phyloP scores from a whole-genome alignment of 1,140 invertebrate species.

The Eriocheir sinensis region DNA sequence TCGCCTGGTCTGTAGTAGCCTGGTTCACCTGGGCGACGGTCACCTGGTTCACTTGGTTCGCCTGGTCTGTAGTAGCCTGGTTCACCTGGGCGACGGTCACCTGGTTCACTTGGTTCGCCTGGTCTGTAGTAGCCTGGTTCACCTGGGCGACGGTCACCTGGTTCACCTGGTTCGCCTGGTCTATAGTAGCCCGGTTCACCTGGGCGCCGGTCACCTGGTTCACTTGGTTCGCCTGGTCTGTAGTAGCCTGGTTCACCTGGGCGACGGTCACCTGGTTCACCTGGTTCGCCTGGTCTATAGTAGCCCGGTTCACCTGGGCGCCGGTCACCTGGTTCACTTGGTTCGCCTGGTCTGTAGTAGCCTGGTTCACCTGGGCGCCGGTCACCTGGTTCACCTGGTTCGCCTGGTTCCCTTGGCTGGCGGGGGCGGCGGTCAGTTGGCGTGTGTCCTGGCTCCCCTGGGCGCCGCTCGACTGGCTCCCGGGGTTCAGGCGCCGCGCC shows the following conservation, averaged over 20 bases:
- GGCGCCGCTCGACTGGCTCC: background rate
- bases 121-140: background rate
- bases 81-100: slow-evolving; percentile 7
- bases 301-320: slow-evolving; percentile 24
- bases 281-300: slow-evolving; percentile 30
- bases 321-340: slow-evolving; percentile 41
- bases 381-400: slow-evolving; percentile 24
- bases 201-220: slow-evolving; percentile 10
- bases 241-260: slow-evolving; percentile 32
- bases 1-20: slow-evolving; percentile 38
- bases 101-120: slow-evolving; percentile 23
- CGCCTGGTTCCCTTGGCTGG: slow-evolving; percentile 9
- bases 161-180: background rate
- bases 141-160: background rate
- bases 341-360: background rate
- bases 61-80: slow-evolving; percentile 30
- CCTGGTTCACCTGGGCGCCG: background rate
- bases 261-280: slow-evolving; percentile 34
- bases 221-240: slow-evolving; percentile 33
- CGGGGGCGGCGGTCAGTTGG: slow-evolving; percentile 26
- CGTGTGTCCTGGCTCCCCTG: background rate
- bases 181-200: background rate
- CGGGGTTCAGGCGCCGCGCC: background rate
- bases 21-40: slow-evolving; percentile 30
- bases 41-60: slow-evolving; percentile 43